Evolutionary conservation across 2,888 invertebrate genomes (phyloP).

Genomic region (Sinodicranocentrus sp.): DNA sequence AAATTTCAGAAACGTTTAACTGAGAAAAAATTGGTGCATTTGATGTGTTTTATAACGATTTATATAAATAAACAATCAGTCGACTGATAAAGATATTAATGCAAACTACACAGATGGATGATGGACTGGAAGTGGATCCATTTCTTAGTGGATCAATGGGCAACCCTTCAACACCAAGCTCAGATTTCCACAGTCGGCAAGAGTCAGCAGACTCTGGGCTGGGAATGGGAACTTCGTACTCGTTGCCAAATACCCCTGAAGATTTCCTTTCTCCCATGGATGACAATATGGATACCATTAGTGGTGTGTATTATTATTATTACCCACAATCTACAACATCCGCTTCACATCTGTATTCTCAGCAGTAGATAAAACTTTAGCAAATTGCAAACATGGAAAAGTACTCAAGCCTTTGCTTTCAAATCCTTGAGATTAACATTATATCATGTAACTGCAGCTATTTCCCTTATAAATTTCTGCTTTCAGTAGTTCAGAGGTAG

Average conservation of each 20-base stretch:
- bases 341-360: background rate
- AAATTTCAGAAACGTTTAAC: background rate
- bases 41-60: too few species aligned
- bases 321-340: conserved; percentile 12
- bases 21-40: background rate
- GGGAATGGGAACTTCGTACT: conserved; percentile 90
- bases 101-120: conserved; percentile 73
- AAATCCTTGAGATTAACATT: too few species aligned
- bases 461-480: too few species aligned
- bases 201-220: conserved; percentile 97
- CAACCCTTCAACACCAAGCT: conserved; percentile 74
- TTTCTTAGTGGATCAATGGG: conserved; percentile 77
- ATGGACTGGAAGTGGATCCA: conserved; percentile 77
- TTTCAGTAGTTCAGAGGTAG: too few species aligned
- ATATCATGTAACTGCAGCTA: too few species aligned
- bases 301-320: conserved; percentile 69
- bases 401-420: too few species aligned
- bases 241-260: conserved; percentile 94
- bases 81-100: background rate
- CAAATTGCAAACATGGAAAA: too few species aligned
- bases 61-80: too few species aligned
- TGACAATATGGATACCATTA: conserved; percentile 86
- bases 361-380: conserved; percentile 18
- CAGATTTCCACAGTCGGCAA: conserved; percentile 91
- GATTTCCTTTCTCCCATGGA: conserved; percentile 95